Percentiles rank a stretch among this genome's conserved stretches.
Conservation (phyloP, 2,797 vertebrate genomes). For the Sorex maritimensis region DNA sequence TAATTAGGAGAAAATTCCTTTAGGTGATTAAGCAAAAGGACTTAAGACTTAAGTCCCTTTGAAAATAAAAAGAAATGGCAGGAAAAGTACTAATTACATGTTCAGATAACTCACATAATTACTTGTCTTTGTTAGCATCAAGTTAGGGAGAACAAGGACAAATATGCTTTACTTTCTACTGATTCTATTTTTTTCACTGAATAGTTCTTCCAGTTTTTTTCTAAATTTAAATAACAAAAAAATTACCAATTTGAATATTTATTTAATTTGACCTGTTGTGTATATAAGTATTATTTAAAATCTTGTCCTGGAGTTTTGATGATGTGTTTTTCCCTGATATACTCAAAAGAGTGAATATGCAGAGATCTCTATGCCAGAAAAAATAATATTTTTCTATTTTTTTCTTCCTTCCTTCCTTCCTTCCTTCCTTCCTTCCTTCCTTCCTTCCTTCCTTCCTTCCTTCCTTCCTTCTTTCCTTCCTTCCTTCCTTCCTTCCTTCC, state of each 20-base stretch:
- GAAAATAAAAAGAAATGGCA: slow-evolving; percentile 2
- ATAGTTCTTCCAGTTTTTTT: background rate
- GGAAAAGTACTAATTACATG: background rate
- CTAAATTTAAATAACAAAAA: slow-evolving; percentile 27
- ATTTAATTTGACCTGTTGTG: background rate
- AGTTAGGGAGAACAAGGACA: background rate
- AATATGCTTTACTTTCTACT: background rate
- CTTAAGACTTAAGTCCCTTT: slow-evolving; percentile 6
- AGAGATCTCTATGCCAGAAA: background rate
- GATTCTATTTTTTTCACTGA: background rate
- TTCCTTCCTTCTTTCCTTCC: no score
- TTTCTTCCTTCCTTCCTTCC: no score
- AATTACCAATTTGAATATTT: slow-evolving; percentile 15
- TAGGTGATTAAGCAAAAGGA: background rate
- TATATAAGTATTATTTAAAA: slow-evolving; percentile 16
- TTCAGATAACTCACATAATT: background rate
- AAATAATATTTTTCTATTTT: background rate
- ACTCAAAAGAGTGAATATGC: background rate
- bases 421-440: no score
- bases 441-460: no score
- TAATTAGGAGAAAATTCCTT: background rate
- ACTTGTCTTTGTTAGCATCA: background rate
- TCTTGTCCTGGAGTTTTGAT: background rate
- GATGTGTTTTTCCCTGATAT: background rate
- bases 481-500: no score